Evolutionary conservation across 2,888 invertebrate genomes (phyloP).

Genomic region (Pterostichus niger): DNA sequence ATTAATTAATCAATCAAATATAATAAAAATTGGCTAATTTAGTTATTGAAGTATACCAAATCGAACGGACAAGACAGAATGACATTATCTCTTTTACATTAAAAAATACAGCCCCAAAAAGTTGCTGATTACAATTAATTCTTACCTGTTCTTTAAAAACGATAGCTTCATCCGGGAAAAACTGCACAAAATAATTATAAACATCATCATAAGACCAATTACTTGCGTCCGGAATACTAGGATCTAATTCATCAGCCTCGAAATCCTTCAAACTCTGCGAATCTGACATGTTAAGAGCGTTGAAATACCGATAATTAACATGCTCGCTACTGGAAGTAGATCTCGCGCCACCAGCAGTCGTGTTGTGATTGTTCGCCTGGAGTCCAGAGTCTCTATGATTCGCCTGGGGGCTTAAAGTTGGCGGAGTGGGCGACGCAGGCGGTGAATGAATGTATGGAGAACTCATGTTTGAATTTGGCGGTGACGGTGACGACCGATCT

Average conservation of each 20-base stretch:
- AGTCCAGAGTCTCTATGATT: conserved; percentile 68
- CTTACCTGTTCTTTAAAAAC: conserved; percentile 90
- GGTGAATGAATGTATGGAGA: conserved; percentile 70
- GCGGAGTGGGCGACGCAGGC: conserved; percentile 73
- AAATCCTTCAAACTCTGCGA: conserved; percentile 71
- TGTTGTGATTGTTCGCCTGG: conserved; percentile 52
- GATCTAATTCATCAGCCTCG: conserved; percentile 79
- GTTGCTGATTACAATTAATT: too few species aligned
- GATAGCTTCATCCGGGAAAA: conserved; percentile 89
- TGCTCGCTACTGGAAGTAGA: conserved; percentile 26
- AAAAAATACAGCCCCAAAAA: too few species aligned
- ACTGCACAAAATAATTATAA: conserved; percentile 86
- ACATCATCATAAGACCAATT: conserved; percentile 92
- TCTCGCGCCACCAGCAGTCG: background rate
- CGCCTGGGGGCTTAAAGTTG: conserved; percentile 74
- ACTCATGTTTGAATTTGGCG: conserved; percentile 68
- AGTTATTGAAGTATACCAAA: too few species aligned
- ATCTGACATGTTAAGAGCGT: conserved; percentile 36
- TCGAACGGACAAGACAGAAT: too few species aligned
- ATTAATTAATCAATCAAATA: too few species aligned
- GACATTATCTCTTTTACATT: too few species aligned
- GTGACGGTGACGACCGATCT: conserved; percentile 68
- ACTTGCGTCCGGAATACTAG: conserved; percentile 87
- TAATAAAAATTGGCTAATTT: too few species aligned
- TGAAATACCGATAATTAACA: conserved; percentile 67